phyloP scores from a whole-genome alignment of 1,140 invertebrate genomes.

The Olivierus martensii region DNA sequence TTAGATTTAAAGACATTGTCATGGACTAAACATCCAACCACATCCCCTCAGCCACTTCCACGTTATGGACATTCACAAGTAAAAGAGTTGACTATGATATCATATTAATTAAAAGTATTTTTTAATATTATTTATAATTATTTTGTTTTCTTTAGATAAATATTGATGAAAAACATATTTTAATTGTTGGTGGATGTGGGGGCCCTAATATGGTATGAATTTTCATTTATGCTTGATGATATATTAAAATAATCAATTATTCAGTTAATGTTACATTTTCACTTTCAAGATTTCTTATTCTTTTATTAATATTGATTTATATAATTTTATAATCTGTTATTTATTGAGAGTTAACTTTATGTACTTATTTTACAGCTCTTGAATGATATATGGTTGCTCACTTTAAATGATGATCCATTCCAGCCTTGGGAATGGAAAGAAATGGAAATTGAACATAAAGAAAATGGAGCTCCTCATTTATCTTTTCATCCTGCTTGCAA shows the following conservation, averaged over 20 bases:
- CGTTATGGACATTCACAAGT: slow-evolving; percentile 82
- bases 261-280: no score
- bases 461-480: slow-evolving; percentile 65
- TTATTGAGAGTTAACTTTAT: no score
- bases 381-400: slow-evolving; percentile 54
- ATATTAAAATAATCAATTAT: no score
- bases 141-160: slow-evolving; percentile 28
- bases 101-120: background rate
- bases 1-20: slow-evolving; percentile 57
- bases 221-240: no score
- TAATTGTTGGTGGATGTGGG: slow-evolving; percentile 25
- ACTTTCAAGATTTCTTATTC: no score
- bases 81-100: background rate
- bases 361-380: slow-evolving; percentile 32
- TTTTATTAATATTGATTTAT: no score
- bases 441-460: slow-evolving; percentile 54
- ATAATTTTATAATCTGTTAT: no score
- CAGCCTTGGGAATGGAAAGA: slow-evolving; percentile 63
- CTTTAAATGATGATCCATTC: slow-evolving; percentile 32
- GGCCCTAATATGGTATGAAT: slow-evolving; percentile 1
- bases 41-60: slow-evolving; percentile 52
- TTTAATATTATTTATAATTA: background rate
- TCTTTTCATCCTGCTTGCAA: slow-evolving; percentile 88
- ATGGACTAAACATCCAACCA: slow-evolving; percentile 60
- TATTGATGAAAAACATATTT: slow-evolving; percentile 32